Evolutionary conservation across 2,797 vertebrate species (phyloP).

Genomic region (Siniperca obscura): DNA sequence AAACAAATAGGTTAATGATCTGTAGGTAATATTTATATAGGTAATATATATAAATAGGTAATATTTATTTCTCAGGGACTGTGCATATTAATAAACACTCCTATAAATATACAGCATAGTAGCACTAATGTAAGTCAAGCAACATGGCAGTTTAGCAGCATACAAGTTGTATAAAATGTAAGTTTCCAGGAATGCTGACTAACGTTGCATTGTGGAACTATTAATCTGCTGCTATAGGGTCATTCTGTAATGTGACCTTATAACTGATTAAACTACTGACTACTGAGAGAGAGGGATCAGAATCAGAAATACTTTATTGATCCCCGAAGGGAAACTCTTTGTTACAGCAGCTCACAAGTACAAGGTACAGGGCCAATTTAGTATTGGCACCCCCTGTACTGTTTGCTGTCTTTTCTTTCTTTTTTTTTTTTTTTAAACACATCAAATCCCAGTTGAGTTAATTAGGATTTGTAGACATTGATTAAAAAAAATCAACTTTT

Average conservation of each 20-base stretch:
- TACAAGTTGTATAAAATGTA: no score
- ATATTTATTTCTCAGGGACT: no score
- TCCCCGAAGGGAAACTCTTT: no score
- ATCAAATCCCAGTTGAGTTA: not conserved
- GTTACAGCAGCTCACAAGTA: no score
- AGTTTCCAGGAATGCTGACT: not conserved
- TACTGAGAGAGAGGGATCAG: not conserved
- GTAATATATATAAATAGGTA: no score
- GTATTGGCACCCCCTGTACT: not conserved
- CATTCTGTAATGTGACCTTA: not conserved
- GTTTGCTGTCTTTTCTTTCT: not conserved
- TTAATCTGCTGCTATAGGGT: not conserved
- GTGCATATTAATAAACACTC: no score
- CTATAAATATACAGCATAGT: no score
- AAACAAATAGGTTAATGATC: not conserved
- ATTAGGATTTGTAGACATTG: not conserved
- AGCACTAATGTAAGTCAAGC: no score
- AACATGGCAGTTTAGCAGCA: no score
- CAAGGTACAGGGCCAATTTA: not conserved
- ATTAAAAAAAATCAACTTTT: no score
- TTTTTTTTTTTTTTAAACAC: not conserved
- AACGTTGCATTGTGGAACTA: not conserved
- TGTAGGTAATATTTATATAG: no score
- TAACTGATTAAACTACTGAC: not conserved
- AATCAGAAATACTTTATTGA: no score